These are phyloP conservation scores for Oligia strigilis DNA, from an alignment of 2,888 invertebrate genomes.

Conservation along the genomic window DNA sequence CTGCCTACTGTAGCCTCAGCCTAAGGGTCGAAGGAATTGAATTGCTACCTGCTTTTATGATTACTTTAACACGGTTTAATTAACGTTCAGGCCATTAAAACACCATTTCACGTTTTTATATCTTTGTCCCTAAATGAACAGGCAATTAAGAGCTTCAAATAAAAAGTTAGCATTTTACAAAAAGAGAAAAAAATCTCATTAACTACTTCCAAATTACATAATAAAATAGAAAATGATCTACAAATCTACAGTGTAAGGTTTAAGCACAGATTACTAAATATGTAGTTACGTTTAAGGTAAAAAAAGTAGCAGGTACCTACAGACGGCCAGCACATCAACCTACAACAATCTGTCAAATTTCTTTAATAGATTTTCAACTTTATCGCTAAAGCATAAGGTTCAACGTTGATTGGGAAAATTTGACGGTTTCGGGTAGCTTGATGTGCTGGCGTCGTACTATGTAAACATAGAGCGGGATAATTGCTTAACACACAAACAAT, in stretches of 20 bases:
- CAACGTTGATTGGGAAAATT: too few species aligned
- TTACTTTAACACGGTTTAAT: conserved; percentile 18
- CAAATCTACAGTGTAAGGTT: too few species aligned
- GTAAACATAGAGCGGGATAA: conserved; percentile 11
- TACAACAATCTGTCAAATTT: too few species aligned
- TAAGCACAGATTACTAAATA: too few species aligned
- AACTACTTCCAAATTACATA: not conserved
- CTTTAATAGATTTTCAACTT: too few species aligned
- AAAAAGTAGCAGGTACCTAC: not conserved
- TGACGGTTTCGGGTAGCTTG: too few species aligned
- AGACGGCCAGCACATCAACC: too few species aligned
- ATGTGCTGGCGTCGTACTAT: not conserved
- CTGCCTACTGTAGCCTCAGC: too few species aligned
- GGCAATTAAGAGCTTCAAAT: not conserved
- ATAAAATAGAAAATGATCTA: too few species aligned
- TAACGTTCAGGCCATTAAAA: conserved; percentile 11
- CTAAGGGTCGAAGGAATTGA: conserved; percentile 34
- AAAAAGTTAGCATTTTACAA: conserved; percentile 10
- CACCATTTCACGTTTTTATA: conserved; percentile 28
- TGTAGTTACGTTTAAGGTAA: not conserved
- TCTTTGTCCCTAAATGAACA: conserved; percentile 5
- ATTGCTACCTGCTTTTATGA: conserved; percentile 60
- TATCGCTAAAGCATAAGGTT: too few species aligned
- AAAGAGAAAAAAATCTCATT: conserved; percentile 3
- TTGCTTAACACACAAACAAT: not conserved